These are phyloP conservation scores for Australoheros scitulus DNA, from an alignment of 2,113 vertebrate genomes.

Conservation along the genomic window DNA sequence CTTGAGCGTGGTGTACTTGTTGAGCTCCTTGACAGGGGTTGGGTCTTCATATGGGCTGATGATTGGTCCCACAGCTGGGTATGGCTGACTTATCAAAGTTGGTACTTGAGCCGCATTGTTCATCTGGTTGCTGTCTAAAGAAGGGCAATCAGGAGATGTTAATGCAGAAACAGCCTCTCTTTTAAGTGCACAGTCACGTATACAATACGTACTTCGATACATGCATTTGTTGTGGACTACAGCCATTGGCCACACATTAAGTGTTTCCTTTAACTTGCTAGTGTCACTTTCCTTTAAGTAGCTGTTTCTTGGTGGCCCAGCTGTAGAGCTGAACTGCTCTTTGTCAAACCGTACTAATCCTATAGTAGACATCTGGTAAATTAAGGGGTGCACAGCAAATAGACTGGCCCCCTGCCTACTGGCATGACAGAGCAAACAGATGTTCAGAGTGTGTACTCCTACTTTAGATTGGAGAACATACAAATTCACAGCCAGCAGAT, in stretches of 20 bases:
- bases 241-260: neutral
- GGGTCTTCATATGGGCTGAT: slow-evolving; percentile 90
- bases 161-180: neutral
- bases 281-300: slow-evolving; percentile 46
- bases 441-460: slow-evolving; percentile 65
- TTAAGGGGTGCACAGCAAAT: slow-evolving; percentile 67
- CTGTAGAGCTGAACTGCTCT: slow-evolving; percentile 60
- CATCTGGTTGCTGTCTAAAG: slow-evolving; percentile 87
- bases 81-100: slow-evolving; percentile 87
- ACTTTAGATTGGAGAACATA: slow-evolving; percentile 25
- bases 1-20: slow-evolving; percentile 92
- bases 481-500: slow-evolving; percentile 15
- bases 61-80: slow-evolving; percentile 86
- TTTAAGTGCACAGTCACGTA: neutral
- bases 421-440: slow-evolving; percentile 69
- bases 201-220: neutral
- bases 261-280: slow-evolving; percentile 3
- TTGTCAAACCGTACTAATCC: slow-evolving; percentile 66
- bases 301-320: slow-evolving; percentile 55
- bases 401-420: slow-evolving; percentile 71
- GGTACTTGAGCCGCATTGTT: slow-evolving; percentile 88
- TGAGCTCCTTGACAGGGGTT: slow-evolving; percentile 87
- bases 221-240: neutral
- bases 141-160: slow-evolving; percentile 9
- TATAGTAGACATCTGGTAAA: slow-evolving; percentile 78